These are phyloP conservation scores for Mythimna ferrago DNA, from an alignment of 2,888 invertebrate species.

Conservation along the genomic window DNA sequence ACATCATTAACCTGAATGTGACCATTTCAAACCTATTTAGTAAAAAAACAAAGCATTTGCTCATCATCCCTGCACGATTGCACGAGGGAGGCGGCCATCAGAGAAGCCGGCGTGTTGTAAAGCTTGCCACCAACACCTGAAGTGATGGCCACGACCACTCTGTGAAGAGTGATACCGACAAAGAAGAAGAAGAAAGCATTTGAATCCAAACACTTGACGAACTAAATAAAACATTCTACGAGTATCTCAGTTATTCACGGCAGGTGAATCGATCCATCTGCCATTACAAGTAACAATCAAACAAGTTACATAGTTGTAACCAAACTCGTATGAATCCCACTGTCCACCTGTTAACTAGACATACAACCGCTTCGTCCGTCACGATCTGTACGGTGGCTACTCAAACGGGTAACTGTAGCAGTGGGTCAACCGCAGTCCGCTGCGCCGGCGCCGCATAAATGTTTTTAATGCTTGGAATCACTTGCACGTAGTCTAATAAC, in stretches of 20 bases:
- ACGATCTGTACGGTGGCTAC: slow-evolving; percentile 59
- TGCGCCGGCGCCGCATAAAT: slow-evolving; percentile 61
- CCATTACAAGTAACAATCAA: slow-evolving; percentile 32
- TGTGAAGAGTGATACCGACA: no score
- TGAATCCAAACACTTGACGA: background rate
- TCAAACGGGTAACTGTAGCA: slow-evolving; percentile 75
- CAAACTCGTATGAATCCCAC: slow-evolving; percentile 40
- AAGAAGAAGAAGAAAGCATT: slow-evolving; percentile 2
- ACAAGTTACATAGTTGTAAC: slow-evolving; percentile 34
- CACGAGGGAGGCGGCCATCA: no score
- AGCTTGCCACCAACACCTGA: no score
- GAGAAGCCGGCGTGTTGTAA: no score
- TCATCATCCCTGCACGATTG: background rate
- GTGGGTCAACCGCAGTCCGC: slow-evolving; percentile 79
- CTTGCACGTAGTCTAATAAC: slow-evolving; percentile 25
- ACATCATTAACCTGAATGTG: background rate
- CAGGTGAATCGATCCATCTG: slow-evolving; percentile 40
- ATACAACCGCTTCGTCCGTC: slow-evolving; percentile 54
- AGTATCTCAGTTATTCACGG: background rate
- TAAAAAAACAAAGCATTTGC: slow-evolving; percentile 6
- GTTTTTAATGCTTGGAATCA: slow-evolving; percentile 46
- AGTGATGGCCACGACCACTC: no score
- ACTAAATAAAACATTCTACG: background rate
- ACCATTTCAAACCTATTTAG: background rate
- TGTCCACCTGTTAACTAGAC: slow-evolving; percentile 28